These are phyloP conservation scores for Lynx canadensis DNA, from an alignment of 2,113 vertebrate genomes.

Conservation along the genomic window DNA sequence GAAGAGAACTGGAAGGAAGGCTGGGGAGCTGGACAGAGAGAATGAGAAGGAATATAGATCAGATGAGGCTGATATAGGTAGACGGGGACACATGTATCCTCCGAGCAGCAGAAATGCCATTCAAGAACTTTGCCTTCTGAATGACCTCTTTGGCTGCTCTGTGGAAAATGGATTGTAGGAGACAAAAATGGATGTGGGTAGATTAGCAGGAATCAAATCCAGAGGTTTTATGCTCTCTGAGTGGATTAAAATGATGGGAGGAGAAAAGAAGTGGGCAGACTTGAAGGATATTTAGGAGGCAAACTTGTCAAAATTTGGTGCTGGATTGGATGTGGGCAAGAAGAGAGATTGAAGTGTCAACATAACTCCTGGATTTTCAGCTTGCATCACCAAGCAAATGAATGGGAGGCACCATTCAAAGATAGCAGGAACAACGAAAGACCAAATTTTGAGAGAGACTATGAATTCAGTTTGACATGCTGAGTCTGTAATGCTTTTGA, in stretches of 20 bases:
- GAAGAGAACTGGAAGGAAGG: neutral
- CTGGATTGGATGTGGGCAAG: neutral
- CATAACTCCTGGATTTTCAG: neutral
- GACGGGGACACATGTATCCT: neutral
- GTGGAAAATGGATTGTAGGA: neutral
- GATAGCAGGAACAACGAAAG: neutral
- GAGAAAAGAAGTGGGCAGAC: neutral
- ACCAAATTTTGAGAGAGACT: neutral
- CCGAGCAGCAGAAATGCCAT: too few species aligned
- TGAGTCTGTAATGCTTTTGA: neutral
- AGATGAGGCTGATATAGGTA: neutral
- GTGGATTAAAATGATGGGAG: neutral
- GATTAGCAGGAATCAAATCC: neutral
- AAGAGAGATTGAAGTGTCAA: neutral
- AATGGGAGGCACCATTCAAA: neutral
- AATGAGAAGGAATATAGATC: neutral
- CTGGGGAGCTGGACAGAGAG: neutral
- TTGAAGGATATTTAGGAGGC: neutral
- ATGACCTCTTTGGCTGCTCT: neutral
- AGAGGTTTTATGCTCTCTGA: neutral
- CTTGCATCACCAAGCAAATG: neutral
- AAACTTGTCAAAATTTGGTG: neutral
- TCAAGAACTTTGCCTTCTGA: neutral
- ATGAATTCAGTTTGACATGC: neutral
- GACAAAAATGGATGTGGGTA: neutral